Percentiles rank a stretch among this genome's conserved stretches.
These are phyloP conservation scores for Chironomus tentans DNA, from an alignment of 2,888 invertebrate species.

Conservation along the genomic window DNA sequence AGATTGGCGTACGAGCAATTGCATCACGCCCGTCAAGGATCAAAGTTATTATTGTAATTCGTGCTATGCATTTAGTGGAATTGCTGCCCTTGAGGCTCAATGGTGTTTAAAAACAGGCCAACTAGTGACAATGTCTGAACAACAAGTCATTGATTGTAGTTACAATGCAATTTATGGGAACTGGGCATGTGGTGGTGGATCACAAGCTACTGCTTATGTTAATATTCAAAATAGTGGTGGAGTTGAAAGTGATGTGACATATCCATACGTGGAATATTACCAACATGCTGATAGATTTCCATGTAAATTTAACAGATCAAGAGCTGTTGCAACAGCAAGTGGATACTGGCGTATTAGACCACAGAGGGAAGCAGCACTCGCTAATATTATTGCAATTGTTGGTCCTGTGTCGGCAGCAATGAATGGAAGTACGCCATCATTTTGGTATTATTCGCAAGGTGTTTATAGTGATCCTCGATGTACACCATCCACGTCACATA, in stretches of 20 bases:
- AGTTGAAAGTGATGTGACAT: not conserved
- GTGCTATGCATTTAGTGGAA: not conserved
- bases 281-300: too few species aligned
- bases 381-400: not conserved
- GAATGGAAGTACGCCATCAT: not conserved
- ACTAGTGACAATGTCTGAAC: not conserved
- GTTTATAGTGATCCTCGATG: not conserved
- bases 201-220: not conserved
- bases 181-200: not conserved
- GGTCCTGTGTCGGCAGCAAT: not conserved
- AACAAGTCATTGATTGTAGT: not conserved
- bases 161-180: not conserved
- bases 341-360: not conserved
- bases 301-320: not conserved
- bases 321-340: not conserved
- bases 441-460: not conserved
- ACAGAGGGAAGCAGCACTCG: not conserved
- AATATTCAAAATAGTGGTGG: not conserved
- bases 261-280: not conserved
- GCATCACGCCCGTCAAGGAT: not conserved
- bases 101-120: not conserved
- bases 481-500: not conserved
- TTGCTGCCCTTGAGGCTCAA: not conserved
- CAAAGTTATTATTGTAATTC: not conserved
- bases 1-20: not conserved